Conservation (phyloP, 2,113 vertebrate species). For the Centropus bengalensis region DNA sequence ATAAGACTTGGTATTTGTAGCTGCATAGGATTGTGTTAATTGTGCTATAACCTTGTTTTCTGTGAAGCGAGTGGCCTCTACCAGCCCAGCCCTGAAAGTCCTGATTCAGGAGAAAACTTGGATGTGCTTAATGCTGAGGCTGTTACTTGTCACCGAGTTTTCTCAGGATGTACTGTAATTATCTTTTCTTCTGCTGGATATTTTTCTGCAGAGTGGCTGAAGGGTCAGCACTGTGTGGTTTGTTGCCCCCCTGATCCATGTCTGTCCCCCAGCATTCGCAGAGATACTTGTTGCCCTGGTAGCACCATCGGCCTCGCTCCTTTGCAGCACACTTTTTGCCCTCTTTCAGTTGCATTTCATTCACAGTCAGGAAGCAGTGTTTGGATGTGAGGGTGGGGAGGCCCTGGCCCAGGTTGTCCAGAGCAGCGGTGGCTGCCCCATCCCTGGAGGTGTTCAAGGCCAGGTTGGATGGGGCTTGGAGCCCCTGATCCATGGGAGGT, state of each 20-base stretch:
- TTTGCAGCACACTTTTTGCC: accelerated
- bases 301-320: neutral
- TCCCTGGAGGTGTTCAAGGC: too few relatives aligned
- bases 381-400: too few relatives aligned
- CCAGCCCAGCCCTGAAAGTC: accelerated
- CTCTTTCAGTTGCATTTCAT: neutral
- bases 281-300: accelerated
- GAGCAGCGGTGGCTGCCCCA: too few relatives aligned
- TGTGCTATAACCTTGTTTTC: neutral
- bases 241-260: too few relatives aligned
- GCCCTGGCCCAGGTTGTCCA: too few relatives aligned
- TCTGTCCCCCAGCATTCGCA: too few relatives aligned
- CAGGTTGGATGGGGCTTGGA: too few relatives aligned
- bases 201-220: neutral
- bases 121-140: accelerated
- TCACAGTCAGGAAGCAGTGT: neutral
- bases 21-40: neutral
- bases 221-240: too few relatives aligned
- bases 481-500: too few relatives aligned
- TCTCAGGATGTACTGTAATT: neutral
- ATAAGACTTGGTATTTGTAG: neutral
- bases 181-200: neutral
- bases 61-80: neutral
- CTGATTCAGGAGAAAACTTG: neutral
- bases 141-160: neutral